These are phyloP conservation scores for Sminthurinus signatus DNA, from an alignment of 1,140 invertebrate species.

Conservation along the genomic window DNA sequence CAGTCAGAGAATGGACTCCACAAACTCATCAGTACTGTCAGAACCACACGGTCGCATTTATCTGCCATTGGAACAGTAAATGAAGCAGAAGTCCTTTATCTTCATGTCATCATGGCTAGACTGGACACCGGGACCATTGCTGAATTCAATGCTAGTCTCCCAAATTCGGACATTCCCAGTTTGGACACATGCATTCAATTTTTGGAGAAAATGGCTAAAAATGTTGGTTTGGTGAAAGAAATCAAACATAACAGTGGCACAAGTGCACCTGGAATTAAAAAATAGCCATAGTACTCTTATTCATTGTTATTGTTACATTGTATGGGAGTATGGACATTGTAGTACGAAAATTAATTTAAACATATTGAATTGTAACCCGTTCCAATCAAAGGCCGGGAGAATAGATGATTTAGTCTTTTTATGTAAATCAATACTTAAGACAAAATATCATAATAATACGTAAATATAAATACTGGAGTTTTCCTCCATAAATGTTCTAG, in stretches of 20 bases:
- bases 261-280: too few species aligned
- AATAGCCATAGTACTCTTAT: too few species aligned
- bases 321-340: too few species aligned
- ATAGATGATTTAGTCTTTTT: too few species aligned
- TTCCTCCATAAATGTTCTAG: too few species aligned
- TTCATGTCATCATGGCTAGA: slow-evolving; percentile 7
- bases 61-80: neutral
- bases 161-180: neutral
- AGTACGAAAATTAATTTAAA: too few species aligned
- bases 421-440: too few species aligned
- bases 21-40: slow-evolving; percentile 12
- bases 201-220: slow-evolving; percentile 12
- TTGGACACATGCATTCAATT: neutral
- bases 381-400: too few species aligned
- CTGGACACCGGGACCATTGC: neutral
- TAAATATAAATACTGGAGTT: too few species aligned
- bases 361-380: too few species aligned
- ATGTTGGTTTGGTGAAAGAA: slow-evolving; percentile 6
- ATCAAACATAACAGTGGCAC: slow-evolving; percentile 6
- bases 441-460: too few species aligned
- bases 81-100: neutral
- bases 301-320: too few species aligned
- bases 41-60: neutral
- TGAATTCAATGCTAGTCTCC: neutral
- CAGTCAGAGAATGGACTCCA: slow-evolving; percentile 6